phyloP scores from a whole-genome alignment of 2,888 invertebrate species.

The Yponomeuta cagnagella region DNA sequence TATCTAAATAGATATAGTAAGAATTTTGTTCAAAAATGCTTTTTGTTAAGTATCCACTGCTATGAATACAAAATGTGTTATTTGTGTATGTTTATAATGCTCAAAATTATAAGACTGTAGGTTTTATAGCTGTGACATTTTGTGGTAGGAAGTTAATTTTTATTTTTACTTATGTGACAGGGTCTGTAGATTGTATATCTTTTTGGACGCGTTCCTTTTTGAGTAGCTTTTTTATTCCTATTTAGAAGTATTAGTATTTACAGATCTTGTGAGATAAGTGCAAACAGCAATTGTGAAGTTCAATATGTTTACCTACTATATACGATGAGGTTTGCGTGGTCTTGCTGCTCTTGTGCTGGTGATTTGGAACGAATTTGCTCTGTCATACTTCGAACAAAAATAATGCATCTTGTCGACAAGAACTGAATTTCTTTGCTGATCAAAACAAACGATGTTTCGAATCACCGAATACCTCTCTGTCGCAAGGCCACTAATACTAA shows the following conservation, averaged over 20 bases:
- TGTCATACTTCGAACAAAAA: too few relatives aligned
- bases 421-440: too few relatives aligned
- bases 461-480: too few relatives aligned
- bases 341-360: neutral
- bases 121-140: neutral
- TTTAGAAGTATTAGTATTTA: neutral
- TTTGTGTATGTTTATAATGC: neutral
- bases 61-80: neutral
- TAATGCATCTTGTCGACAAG: too few relatives aligned
- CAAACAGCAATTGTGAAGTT: neutral
- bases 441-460: too few relatives aligned
- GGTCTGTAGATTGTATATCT: neutral
- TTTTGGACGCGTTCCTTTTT: neutral
- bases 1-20: too few relatives aligned
- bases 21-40: too few relatives aligned
- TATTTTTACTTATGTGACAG: neutral
- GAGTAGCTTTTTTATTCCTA: neutral
- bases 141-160: neutral
- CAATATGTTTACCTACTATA: neutral
- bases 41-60: neutral
- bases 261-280: neutral
- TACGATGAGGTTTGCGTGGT: neutral
- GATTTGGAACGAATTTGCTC: too few relatives aligned
- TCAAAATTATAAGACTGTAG: constrained; percentile 1
- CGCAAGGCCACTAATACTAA: too few relatives aligned